phyloP scores from a whole-genome alignment of 2,797 vertebrate species.

The Capromys pilorides region DNA sequence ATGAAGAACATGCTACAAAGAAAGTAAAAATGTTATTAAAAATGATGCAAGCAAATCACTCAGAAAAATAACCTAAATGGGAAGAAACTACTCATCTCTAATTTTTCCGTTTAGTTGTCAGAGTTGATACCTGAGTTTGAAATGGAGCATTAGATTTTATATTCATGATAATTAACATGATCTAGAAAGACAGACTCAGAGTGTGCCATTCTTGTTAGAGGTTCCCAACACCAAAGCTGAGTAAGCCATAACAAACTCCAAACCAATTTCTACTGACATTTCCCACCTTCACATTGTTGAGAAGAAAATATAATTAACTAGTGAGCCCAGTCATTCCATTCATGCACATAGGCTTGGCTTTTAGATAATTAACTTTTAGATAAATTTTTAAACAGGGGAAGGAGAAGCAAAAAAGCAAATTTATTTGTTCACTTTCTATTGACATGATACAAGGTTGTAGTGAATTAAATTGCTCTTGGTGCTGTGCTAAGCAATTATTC shows the following conservation, averaged over 20 bases:
- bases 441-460: background rate
- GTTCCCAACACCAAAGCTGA: slow-evolving; percentile 77
- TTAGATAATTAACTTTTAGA: slow-evolving; percentile 48
- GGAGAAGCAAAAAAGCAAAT: slow-evolving; percentile 31
- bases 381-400: slow-evolving; percentile 22
- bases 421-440: slow-evolving; percentile 8
- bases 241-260: slow-evolving; percentile 76
- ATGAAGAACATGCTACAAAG: slow-evolving; percentile 84
- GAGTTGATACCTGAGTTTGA: slow-evolving; percentile 76
- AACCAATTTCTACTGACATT: background rate
- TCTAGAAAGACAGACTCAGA: slow-evolving; percentile 84
- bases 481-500: slow-evolving; percentile 43
- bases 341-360: slow-evolving; percentile 52
- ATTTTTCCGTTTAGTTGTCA: slow-evolving; percentile 82
- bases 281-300: slow-evolving; percentile 26
- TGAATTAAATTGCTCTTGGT: background rate
- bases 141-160: slow-evolving; percentile 86
- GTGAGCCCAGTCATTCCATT: slow-evolving; percentile 44
- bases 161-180: slow-evolving; percentile 85
- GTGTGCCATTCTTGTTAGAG: slow-evolving; percentile 79
- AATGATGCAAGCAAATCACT: slow-evolving; percentile 82
- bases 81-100: slow-evolving; percentile 82
- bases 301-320: slow-evolving; percentile 69
- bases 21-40: slow-evolving; percentile 83
- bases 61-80: slow-evolving; percentile 86